A percentile compares a stretch with the other conserved stretches of the same genome.
Conservation (phyloP, 2,888 invertebrate species). For the Nephrotoma flavescens region DNA sequence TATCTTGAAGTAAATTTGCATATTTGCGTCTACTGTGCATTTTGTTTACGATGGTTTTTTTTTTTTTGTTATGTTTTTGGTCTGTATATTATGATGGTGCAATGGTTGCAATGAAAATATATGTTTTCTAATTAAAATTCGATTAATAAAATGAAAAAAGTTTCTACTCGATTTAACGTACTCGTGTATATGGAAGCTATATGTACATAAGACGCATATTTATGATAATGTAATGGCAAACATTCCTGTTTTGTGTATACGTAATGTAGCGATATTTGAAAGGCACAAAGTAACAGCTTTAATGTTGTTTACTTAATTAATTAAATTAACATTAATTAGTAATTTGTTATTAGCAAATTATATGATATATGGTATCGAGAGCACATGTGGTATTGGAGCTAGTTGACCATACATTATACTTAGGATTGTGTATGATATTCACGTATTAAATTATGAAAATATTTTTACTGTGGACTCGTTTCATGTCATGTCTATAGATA, state of each 20-base stretch:
- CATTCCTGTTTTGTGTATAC: not conserved
- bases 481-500: not conserved
- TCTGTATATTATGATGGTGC: not conserved
- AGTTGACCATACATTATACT: not conserved
- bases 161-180: not conserved
- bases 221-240: not conserved
- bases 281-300: not conserved
- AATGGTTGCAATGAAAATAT: not conserved
- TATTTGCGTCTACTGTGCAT: not conserved
- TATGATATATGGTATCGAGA: not conserved
- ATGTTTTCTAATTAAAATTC: not conserved
- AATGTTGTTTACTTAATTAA: not conserved
- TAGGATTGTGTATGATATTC: not conserved
- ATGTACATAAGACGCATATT: not conserved
- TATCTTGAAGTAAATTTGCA: not conserved
- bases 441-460: not conserved
- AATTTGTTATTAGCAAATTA: not conserved
- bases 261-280: not conserved
- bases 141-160: not conserved
- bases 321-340: not conserved
- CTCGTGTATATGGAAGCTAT: not conserved
- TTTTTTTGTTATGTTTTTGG: not conserved
- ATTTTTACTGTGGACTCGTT: not conserved
- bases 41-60: not conserved
- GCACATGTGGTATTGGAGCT: not conserved